phyloP scores from a whole-genome alignment of 2,888 invertebrate species.

The Heteromyza rotundicornis region DNA sequence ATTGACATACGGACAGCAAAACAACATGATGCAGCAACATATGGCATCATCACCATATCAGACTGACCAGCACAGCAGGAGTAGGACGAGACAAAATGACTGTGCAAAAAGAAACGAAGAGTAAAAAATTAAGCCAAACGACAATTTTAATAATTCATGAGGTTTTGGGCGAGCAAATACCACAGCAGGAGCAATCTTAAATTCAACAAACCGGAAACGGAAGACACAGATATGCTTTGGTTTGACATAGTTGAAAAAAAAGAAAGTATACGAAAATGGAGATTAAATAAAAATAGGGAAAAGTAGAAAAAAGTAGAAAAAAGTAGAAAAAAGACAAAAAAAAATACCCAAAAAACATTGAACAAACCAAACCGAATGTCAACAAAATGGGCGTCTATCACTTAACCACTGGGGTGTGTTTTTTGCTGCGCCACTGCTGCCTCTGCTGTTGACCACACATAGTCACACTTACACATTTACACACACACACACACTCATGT shows the following conservation, averaged over 20 bases:
- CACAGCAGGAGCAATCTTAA: background rate
- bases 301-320: background rate
- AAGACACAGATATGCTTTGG: background rate
- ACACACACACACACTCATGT: background rate
- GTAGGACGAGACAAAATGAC: no score
- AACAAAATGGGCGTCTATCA: background rate
- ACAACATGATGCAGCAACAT: background rate
- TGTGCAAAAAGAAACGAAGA: background rate
- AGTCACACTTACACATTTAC: background rate
- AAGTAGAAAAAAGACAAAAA: no score
- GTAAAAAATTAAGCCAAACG: background rate
- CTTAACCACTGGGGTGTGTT: background rate
- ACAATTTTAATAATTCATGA: constrained; percentile 1
- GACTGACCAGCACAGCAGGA: no score
- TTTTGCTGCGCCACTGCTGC: background rate
- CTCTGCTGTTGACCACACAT: background rate
- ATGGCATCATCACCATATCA: no score
- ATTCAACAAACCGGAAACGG: constrained; percentile 3
- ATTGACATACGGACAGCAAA: background rate
- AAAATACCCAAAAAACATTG: background rate
- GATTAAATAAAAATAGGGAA: no score
- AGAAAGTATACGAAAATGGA: no score
- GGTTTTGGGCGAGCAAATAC: background rate
- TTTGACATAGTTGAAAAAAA: no score
- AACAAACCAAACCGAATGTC: background rate